A percentile compares a stretch with the other conserved stretches of the same genome.
Conservation (phyloP, 1,140 invertebrate genomes). For the Epicauta chinensis region DNA sequence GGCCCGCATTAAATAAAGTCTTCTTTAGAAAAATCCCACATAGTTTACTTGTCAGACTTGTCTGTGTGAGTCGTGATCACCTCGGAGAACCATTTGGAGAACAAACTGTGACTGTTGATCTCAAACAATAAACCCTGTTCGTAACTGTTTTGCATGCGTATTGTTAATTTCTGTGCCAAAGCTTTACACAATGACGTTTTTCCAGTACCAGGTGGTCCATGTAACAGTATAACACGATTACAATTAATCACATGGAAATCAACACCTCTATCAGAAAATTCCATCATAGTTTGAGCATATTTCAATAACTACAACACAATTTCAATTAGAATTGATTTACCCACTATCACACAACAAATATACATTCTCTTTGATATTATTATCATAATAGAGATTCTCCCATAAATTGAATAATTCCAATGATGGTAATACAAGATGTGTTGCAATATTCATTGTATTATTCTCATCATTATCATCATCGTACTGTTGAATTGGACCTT, state of each 20-base stretch:
- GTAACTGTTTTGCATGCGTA: constrained; percentile 67
- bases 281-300: constrained; percentile 78
- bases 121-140: constrained; percentile 79
- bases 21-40: too few species aligned
- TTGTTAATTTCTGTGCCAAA: constrained; percentile 86
- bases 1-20: too few species aligned
- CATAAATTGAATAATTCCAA: constrained; percentile 77
- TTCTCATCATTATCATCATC: constrained; percentile 48
- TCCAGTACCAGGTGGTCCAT: constrained; percentile 87
- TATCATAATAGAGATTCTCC: constrained; percentile 88
- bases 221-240: constrained; percentile 86
- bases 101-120: constrained; percentile 95
- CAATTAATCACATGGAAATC: constrained; percentile 80
- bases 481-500: constrained; percentile 51
- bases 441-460: constrained; percentile 66
- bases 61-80: constrained; percentile 43
- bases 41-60: too few species aligned
- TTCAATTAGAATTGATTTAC: constrained; percentile 36
- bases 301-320: constrained; percentile 61
- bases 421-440: constrained; percentile 76
- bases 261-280: constrained; percentile 76
- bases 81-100: constrained; percentile 99
- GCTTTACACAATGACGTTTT: constrained; percentile 96
- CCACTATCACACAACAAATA: constrained; percentile 36
- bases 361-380: constrained; percentile 77